Conservation (phyloP, 1,140 invertebrate species). For the Carcinoscorpius rotundicauda region DNA sequence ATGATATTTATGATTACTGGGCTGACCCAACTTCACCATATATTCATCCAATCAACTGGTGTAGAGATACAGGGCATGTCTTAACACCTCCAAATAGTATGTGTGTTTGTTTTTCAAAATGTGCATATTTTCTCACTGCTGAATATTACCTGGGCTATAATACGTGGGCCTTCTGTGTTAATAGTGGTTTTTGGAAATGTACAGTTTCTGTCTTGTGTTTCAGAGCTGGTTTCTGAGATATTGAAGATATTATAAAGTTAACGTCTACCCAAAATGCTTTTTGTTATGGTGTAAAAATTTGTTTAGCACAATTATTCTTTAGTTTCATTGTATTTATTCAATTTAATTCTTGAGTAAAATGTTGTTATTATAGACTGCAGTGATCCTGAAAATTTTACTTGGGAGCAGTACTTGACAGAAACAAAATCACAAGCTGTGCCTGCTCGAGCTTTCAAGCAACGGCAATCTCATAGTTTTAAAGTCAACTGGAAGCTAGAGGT, state of each 20-base stretch:
- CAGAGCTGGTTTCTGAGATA: too few relatives aligned
- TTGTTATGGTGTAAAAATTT: too few relatives aligned
- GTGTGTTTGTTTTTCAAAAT: conserved; percentile 3
- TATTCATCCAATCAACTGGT: conserved; percentile 89
- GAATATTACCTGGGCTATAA: too few relatives aligned
- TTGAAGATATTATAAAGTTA: too few relatives aligned
- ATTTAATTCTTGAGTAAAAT: not conserved
- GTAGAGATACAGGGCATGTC: conserved; percentile 59
- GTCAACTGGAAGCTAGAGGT: conserved; percentile 79
- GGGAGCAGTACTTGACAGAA: conserved; percentile 69
- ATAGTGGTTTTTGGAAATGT: too few relatives aligned
- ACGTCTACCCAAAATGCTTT: too few relatives aligned
- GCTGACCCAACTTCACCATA: conserved; percentile 74
- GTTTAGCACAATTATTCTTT: too few relatives aligned
- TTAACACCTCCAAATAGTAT: conserved; percentile 69
- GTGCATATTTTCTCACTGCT: too few relatives aligned
- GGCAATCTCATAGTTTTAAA: conserved; percentile 65
- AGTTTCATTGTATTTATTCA: not conserved
- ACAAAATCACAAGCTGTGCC: conserved; percentile 63
- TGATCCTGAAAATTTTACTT: conserved; percentile 58
- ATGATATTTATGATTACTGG: conserved; percentile 90
- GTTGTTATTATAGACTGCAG: conserved; percentile 44
- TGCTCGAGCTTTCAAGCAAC: conserved; percentile 64
- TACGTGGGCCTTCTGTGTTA: too few relatives aligned
- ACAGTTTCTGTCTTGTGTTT: too few relatives aligned